A percentile compares a stretch with the other conserved stretches of the same genome.
These are phyloP conservation scores for Acipenser transmontanus DNA, from an alignment of 2,797 vertebrate species.

Conservation along the genomic window DNA sequence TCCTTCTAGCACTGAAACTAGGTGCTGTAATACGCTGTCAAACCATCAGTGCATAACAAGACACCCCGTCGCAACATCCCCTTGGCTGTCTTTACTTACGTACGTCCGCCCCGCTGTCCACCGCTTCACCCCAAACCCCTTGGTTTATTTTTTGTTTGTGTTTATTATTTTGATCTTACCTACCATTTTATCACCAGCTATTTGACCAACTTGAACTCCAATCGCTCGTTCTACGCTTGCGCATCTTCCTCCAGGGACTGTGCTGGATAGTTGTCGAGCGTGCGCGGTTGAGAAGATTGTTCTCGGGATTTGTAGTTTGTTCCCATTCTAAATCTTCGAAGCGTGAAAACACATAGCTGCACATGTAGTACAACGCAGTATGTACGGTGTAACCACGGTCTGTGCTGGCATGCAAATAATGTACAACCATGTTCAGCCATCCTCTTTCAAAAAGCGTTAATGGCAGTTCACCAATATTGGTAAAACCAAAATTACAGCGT, in stretches of 20 bases:
- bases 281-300: neutral
- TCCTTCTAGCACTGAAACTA: slow-evolving; percentile 45
- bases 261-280: slow-evolving; percentile 34
- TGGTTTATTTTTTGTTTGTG: slow-evolving; percentile 35
- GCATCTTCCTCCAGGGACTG: slow-evolving; percentile 45
- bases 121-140: slow-evolving; percentile 21
- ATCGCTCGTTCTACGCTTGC: slow-evolving; percentile 60
- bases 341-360: neutral
- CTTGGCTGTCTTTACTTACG: neutral
- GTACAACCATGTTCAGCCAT: neutral
- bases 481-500: neutral
- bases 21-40: slow-evolving; percentile 38
- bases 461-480: neutral
- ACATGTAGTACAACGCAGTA: neutral
- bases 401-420: neutral
- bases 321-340: neutral
- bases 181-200: slow-evolving; percentile 89
- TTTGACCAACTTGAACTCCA: slow-evolving; percentile 74
- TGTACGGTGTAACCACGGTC: neutral
- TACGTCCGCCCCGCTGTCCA: slow-evolving; percentile 7
- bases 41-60: slow-evolving; percentile 37
- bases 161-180: slow-evolving; percentile 60
- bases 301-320: slow-evolving; percentile 56
- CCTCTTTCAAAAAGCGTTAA: neutral
- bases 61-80: slow-evolving; percentile 20